Conservation (phyloP, 2,113 vertebrate genomes). For the Rousettus leschenaultii region DNA sequence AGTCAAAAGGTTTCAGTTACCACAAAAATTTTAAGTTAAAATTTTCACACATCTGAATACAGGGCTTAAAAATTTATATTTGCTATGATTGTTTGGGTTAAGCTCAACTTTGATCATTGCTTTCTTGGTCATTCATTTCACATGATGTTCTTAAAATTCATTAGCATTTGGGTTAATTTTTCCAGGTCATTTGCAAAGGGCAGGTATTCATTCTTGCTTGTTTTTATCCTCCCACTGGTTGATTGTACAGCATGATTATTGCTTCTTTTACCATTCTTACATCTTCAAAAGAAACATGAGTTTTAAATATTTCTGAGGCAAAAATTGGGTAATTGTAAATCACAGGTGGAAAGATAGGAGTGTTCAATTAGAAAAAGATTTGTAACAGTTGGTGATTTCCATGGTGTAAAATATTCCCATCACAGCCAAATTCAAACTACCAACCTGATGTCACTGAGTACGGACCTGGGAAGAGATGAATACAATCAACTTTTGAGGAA, state of each 20-base stretch:
- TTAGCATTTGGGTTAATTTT: not conserved
- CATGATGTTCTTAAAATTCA: not conserved
- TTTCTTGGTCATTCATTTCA: conserved; percentile 19
- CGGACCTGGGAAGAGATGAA: not conserved
- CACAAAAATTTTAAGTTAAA: not conserved
- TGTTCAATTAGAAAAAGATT: not conserved
- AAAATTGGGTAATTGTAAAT: not conserved
- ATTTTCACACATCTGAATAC: not conserved
- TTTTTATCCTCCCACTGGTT: not conserved
- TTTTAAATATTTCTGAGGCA: not conserved
- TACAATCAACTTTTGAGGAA: not conserved
- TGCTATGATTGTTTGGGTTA: not conserved
- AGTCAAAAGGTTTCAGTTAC: too few species aligned
- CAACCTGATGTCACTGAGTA: not conserved
- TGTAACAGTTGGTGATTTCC: not conserved
- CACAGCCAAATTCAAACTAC: not conserved
- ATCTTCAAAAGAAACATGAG: not conserved
- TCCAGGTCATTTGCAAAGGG: not conserved
- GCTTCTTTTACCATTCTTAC: not conserved
- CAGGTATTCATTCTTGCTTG: not conserved
- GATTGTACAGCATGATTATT: not conserved
- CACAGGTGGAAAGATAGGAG: not conserved
- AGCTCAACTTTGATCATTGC: not conserved
- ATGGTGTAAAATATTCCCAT: not conserved
- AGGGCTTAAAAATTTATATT: not conserved